Evolutionary conservation across 2,888 invertebrate species (phyloP).

Genomic region (Agrochola litura): DNA sequence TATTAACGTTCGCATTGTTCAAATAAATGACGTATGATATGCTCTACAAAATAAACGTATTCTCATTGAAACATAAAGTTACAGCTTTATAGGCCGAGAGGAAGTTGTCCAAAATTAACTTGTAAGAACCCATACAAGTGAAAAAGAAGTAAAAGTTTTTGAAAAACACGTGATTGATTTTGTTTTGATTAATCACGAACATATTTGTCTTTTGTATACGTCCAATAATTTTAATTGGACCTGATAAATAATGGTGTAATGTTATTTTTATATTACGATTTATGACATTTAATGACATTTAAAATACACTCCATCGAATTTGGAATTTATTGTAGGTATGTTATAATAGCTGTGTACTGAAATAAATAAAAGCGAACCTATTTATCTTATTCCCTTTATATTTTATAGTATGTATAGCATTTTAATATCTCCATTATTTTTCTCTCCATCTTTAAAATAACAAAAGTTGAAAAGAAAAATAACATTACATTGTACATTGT

Average conservation of each 20-base stretch:
- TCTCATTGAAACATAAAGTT: slow-evolving; percentile 23
- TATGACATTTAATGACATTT: not conserved
- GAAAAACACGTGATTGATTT: not conserved
- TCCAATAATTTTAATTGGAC: not conserved
- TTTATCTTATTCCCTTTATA: not conserved
- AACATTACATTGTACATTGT: slow-evolving; percentile 8
- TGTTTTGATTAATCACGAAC: not conserved
- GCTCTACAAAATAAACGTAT: slow-evolving; percentile 5
- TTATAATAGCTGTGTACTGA: not conserved
- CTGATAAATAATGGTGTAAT: not conserved
- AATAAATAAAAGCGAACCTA: not conserved
- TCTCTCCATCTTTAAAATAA: not conserved
- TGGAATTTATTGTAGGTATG: not conserved
- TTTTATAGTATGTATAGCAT: not conserved
- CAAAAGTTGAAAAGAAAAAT: not conserved
- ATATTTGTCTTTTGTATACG: not conserved
- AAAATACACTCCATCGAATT: not conserved
- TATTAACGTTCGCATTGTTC: not conserved
- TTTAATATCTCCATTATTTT: not conserved
- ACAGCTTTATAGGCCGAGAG: not conserved
- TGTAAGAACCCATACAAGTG: not conserved
- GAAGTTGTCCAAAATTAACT: not conserved
- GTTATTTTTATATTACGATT: not conserved
- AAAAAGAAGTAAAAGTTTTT: not conserved
- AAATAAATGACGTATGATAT: not conserved